These are phyloP conservation scores for Pluvialis apricaria DNA, from an alignment of 2,113 vertebrate species.

Conservation along the genomic window DNA sequence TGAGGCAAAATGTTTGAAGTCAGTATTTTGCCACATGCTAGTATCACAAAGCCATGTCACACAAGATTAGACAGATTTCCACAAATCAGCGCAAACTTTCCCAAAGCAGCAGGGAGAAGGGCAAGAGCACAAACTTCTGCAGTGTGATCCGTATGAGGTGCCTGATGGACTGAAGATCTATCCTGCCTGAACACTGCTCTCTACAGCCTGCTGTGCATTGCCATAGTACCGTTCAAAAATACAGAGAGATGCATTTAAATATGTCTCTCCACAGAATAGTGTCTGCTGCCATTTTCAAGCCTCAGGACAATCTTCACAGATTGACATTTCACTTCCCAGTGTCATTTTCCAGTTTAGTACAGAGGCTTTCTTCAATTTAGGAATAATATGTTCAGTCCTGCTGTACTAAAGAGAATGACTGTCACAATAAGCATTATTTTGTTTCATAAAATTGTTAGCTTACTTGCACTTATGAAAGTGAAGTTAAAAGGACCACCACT, in stretches of 20 bases:
- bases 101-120: background rate
- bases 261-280: background rate
- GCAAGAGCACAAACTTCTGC: background rate
- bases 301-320: background rate
- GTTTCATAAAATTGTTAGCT: background rate
- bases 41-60: background rate
- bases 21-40: background rate
- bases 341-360: background rate
- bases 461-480: background rate
- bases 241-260: background rate
- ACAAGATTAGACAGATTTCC: background rate
- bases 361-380: background rate
- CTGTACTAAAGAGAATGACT: background rate
- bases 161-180: background rate
- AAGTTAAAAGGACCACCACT: background rate
- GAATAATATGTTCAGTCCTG: background rate
- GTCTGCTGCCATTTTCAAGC: background rate
- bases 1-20: background rate
- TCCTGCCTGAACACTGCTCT: background rate
- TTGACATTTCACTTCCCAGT: background rate
- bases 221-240: background rate
- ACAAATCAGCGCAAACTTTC: background rate
- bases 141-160: background rate
- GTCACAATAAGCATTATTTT: background rate
- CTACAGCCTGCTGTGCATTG: background rate